Evolutionary conservation across 1,140 invertebrate species (phyloP).

Genomic region (Odontomachus brunneus): DNA sequence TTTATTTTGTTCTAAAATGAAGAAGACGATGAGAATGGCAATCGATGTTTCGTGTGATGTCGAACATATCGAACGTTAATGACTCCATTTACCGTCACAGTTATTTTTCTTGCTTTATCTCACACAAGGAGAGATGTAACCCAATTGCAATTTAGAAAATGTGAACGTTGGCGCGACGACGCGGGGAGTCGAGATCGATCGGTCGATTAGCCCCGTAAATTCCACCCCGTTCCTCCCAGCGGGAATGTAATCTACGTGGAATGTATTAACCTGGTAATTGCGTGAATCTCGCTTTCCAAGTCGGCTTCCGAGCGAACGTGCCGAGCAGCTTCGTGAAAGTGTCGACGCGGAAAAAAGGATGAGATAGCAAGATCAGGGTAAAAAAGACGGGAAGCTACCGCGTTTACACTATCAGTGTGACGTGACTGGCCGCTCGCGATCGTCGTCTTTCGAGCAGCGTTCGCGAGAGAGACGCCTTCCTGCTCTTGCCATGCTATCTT

Average conservation of each 20-base stretch:
- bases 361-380: background rate
- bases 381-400: constrained; percentile 16
- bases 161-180: background rate
- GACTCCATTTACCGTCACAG: no score
- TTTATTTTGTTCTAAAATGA: background rate
- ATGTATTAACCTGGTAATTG: constrained; percentile 58
- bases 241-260: constrained; percentile 26
- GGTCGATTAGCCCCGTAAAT: constrained; percentile 10
- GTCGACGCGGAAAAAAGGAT: constrained; percentile 21
- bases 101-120: no score
- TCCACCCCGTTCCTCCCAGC: background rate
- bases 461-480: background rate
- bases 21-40: constrained; percentile 12
- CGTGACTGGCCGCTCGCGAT: constrained; percentile 8
- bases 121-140: no score
- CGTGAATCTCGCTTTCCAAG: constrained; percentile 28
- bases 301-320: background rate
- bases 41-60: background rate
- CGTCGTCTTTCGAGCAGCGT: constrained; percentile 14
- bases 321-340: constrained; percentile 59
- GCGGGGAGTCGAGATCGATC: background rate
- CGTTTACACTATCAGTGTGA: constrained; percentile 21
- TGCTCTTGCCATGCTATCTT: background rate
- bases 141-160: constrained; percentile 29
- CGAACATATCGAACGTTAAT: background rate